Base-by-base conservation (phyloP, 2,888 invertebrate species). In the Oscheius myriophilus region DNA sequence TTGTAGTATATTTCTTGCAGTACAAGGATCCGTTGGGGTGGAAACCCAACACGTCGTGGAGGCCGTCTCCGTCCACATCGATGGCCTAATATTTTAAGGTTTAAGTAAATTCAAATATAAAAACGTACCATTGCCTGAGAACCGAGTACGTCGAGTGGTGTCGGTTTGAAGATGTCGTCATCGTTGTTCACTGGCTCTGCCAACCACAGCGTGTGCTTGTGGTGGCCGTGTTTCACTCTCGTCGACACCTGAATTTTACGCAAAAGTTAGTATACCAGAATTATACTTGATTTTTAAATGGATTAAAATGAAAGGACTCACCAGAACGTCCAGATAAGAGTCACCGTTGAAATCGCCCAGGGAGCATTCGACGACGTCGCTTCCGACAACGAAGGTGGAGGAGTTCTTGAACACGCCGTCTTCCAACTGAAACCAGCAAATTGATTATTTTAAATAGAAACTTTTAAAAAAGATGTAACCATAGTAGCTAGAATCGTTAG, bases 321-420 rank as follows among this genome's bases (percentile, higher is more conserved):
- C 79, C 42, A 85, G 66, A 16, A 85, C 77, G 70, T 85, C 85
- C 11, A 79, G 73, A 18, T 63, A 54, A 1, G 80, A 71, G 58
- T 85, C 84, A 12, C 84, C 85, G 63, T 85, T 81, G 67, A 85
- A 84, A 69, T 85, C 85, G 16, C 83, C 85, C 16, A 84, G 75
- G 1, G 79, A 70, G 55, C 85, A 85, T 39, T 78, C 80, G 11
- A 78, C 70, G 6, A 57, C 26, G 25, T 68, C 68, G 12, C 46
- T 41, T 12, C 41, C 51, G 23, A 73, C 70, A 14, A 43, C 23
- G 64, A 70, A 62, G 1, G 62, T 46, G 25, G 73, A 68, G 16
- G 54, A 54, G 59, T 73, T 69, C 11, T 65, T 69, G 69, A 78
- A 78, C 26, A 70, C 69, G 2, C 66, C 63, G 0, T 68, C 70